Evolutionary conservation across 2,113 vertebrate species (phyloP).

Genomic region (Alouatta palliata): DNA sequence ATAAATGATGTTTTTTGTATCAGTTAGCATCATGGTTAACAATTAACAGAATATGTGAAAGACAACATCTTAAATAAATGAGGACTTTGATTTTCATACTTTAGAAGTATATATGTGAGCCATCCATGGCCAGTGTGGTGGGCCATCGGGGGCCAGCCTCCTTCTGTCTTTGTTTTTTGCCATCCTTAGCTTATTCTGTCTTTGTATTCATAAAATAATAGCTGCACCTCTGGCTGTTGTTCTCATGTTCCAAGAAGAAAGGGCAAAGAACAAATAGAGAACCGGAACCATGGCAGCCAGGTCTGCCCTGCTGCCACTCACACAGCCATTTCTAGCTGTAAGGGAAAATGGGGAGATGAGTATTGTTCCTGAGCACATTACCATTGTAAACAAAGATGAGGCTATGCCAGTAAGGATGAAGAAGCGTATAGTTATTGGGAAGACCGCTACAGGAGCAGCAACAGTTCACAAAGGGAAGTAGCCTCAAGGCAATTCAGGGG

Average conservation of each 20-base stretch:
- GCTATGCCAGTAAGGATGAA: background rate
- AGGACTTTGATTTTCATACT: background rate
- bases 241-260: slow-evolving; percentile 3
- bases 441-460: background rate
- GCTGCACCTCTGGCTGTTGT: background rate
- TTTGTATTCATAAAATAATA: background rate
- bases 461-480: background rate
- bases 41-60: background rate
- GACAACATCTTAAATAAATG: background rate
- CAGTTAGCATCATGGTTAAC: background rate
- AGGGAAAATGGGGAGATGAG: background rate
- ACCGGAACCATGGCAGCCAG: background rate
- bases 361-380: background rate
- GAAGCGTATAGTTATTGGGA: accelerated
- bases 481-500: background rate
- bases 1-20: background rate
- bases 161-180: background rate
- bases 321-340: background rate
- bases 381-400: background rate
- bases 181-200: background rate
- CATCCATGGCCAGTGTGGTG: too few species aligned
- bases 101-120: background rate
- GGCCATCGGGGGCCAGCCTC: too few species aligned
- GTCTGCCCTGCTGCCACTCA: background rate
- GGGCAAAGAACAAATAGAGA: background rate